A percentile compares a stretch with the other conserved stretches of the same genome.
These are phyloP conservation scores for Camelus bactrianus DNA, from an alignment of 2,113 vertebrate species.

Conservation along the genomic window DNA sequence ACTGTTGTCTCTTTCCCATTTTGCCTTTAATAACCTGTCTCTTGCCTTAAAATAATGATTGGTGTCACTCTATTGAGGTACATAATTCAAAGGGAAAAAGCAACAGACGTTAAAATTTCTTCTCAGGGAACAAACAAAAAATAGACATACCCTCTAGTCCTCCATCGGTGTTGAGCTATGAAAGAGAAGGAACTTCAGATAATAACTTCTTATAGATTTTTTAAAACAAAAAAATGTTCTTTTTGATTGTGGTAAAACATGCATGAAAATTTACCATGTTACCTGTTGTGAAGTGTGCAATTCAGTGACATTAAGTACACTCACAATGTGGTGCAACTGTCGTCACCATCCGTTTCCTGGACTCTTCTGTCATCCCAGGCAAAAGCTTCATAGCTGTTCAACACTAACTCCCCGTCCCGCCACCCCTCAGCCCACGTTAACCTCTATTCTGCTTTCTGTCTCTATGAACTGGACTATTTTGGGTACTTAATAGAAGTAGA, in stretches of 20 bases:
- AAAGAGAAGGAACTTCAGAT: not conserved
- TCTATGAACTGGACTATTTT: not conserved
- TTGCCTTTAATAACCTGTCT: conserved; percentile 30
- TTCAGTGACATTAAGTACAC: not conserved
- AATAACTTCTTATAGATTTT: conserved; percentile 18
- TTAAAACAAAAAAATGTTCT: not conserved
- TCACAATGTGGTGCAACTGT: fast-evolving
- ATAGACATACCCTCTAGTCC: not conserved
- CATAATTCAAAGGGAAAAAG: not conserved
- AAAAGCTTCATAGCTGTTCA: not conserved
- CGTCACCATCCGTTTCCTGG: not conserved
- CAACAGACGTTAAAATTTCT: not conserved
- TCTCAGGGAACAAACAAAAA: not conserved
- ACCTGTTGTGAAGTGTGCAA: not conserved
- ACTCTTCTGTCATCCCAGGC: not conserved
- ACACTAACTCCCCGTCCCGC: fast-evolving
- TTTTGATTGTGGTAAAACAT: not conserved
- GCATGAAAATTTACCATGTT: not conserved
- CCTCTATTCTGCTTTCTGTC: not conserved
- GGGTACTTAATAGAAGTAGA: not conserved
- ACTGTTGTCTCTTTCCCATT: conserved; percentile 23
- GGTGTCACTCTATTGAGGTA: not conserved
- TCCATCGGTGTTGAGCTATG: not conserved
- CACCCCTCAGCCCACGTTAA: not conserved
- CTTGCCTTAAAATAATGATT: conserved; percentile 13